Conservation (phyloP, 2,113 vertebrate genomes). For the Carlito syrichta region DNA sequence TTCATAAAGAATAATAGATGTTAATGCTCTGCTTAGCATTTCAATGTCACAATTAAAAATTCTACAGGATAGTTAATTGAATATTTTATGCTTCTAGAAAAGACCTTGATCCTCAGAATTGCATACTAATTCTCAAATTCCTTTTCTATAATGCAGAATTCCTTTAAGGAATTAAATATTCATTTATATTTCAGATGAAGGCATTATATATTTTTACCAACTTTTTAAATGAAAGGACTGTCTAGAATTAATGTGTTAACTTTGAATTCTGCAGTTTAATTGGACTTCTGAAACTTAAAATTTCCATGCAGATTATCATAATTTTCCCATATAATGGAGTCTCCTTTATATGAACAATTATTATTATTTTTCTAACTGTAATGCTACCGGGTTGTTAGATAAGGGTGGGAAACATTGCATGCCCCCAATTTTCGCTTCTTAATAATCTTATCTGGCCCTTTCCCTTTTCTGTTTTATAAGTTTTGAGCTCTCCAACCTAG, state of each 20-base stretch:
- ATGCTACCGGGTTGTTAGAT: neutral
- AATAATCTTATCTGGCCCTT: constrained; percentile 3
- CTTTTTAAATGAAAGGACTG: constrained; percentile 10
- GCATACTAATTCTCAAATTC: constrained; percentile 59
- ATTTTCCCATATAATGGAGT: neutral
- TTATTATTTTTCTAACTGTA: constrained; percentile 32
- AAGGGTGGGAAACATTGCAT: neutral
- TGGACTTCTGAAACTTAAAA: constrained; percentile 38
- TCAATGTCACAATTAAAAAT: constrained; percentile 73
- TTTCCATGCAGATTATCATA: neutral
- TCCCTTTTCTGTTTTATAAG: constrained; percentile 9
- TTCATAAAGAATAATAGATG: constrained; percentile 71
- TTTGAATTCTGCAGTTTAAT: neutral
- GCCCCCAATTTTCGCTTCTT: neutral
- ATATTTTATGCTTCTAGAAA: constrained; percentile 74
- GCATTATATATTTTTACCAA: constrained; percentile 5
- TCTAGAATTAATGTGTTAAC: constrained; percentile 34
- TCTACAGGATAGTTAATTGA: constrained; percentile 71
- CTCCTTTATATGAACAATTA: neutral
- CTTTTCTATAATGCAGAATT: constrained; percentile 47
- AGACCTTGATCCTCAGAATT: constrained; percentile 54
- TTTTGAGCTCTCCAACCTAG: constrained; percentile 35
- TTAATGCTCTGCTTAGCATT: constrained; percentile 74
- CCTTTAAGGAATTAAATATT: constrained; percentile 47
- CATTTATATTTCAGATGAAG: neutral